Evolutionary conservation across 2,797 vertebrate species (phyloP).

Genomic region (Triplophysa bombifrons): DNA sequence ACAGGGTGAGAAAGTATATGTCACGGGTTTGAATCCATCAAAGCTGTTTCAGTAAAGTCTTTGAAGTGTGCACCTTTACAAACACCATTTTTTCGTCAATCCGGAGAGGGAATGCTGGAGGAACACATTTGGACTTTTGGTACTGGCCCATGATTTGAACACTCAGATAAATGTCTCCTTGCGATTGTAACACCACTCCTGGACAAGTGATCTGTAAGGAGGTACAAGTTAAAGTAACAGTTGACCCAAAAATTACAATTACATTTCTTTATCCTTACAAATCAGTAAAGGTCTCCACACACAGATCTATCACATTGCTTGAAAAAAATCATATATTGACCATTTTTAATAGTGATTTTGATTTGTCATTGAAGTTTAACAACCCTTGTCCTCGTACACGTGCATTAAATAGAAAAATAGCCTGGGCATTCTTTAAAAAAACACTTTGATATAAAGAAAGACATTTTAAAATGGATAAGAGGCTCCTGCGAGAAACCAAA

Average conservation of each 20-base stretch:
- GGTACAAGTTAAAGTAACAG: constrained; percentile 41
- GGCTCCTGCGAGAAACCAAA: too few relatives aligned
- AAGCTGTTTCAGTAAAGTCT: not conserved
- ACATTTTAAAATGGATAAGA: too few relatives aligned
- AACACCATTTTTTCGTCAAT: constrained; percentile 88
- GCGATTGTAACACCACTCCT: constrained; percentile 79
- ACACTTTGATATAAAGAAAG: too few relatives aligned
- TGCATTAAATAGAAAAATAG: too few relatives aligned
- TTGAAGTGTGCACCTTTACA: constrained; percentile 81
- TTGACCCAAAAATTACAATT: not conserved
- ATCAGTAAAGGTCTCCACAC: not conserved
- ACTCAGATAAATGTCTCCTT: constrained; percentile 84
- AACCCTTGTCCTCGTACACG: too few relatives aligned
- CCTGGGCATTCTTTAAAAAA: too few relatives aligned
- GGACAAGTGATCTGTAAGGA: constrained; percentile 86
- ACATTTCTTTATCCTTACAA: too few relatives aligned
- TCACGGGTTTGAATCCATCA: not conserved
- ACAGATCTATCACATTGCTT: too few relatives aligned
- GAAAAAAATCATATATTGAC: too few relatives aligned
- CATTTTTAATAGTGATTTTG: too few relatives aligned
- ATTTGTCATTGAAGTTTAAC: too few relatives aligned
- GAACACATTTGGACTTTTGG: constrained; percentile 82
- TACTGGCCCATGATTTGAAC: constrained; percentile 88
- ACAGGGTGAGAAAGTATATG: constrained; percentile 1
- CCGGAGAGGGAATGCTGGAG: constrained; percentile 83